Evolutionary conservation across 2,888 invertebrate genomes (phyloP).

Genomic region (Andrena chrysosceles): DNA sequence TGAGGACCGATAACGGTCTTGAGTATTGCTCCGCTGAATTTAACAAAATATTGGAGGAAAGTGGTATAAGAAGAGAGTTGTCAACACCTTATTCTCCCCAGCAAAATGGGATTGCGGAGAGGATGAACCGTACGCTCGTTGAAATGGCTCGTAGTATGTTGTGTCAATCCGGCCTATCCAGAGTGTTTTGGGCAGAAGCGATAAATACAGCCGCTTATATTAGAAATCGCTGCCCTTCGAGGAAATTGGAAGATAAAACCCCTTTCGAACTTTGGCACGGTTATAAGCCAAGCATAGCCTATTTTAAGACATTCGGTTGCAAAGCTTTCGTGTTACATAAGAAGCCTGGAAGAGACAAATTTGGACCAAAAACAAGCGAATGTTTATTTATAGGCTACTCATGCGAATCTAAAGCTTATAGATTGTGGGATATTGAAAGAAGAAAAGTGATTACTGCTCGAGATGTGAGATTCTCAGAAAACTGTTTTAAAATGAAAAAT

Average conservation of each 20-base stretch:
- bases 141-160: not conserved
- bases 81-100: not conserved
- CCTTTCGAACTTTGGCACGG: not conserved
- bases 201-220: constrained; percentile 2
- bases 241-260: not conserved
- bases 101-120: not conserved
- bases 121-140: not conserved
- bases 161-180: not conserved
- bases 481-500: not conserved
- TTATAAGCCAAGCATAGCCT: constrained; percentile 1
- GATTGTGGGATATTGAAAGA: constrained; percentile 8
- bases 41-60: too few relatives aligned
- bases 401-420: constrained; percentile 1
- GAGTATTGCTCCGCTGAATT: too few relatives aligned
- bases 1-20: too few relatives aligned
- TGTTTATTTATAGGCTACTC: constrained; percentile 22
- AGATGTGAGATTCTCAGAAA: constrained; percentile 19
- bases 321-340: not conserved
- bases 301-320: constrained; percentile 15
- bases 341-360: not conserved
- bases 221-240: not conserved
- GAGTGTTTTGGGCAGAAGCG: not conserved
- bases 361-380: not conserved
- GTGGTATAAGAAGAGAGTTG: too few relatives aligned
- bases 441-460: not conserved